Evolutionary conservation across 2,797 vertebrate genomes (phyloP).

Genomic region (Acanthopagrus latus): DNA sequence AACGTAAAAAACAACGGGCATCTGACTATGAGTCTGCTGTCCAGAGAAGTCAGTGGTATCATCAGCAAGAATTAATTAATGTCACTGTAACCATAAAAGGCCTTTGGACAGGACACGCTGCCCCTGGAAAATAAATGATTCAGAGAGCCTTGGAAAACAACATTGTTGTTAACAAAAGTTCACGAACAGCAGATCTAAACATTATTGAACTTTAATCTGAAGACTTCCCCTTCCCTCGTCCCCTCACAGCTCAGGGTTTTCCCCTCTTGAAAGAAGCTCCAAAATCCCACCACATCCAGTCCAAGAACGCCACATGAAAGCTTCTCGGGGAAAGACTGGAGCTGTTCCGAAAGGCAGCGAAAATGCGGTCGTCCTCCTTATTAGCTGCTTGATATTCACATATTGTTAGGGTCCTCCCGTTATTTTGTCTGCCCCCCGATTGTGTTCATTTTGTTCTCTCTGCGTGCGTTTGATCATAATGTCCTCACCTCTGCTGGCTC

Average conservation of each 20-base stretch:
- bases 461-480: constrained; percentile 63
- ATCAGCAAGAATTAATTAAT: background rate
- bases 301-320: constrained; percentile 24
- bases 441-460: constrained; percentile 60
- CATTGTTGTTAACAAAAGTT: background rate
- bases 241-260: constrained; percentile 15
- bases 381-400: constrained; percentile 53
- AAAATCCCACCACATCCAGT: background rate
- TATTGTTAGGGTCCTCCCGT: constrained; percentile 27
- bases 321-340: constrained; percentile 2
- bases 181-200: constrained; percentile 27
- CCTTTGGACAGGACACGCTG: background rate
- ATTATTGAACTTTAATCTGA: constrained; percentile 1
- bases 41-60: too few species aligned
- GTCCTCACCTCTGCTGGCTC: constrained; percentile 62
- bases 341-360: constrained; percentile 3
- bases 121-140: constrained; percentile 12
- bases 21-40: too few species aligned
- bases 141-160: background rate
- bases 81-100: background rate
- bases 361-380: constrained; percentile 26
- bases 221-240: background rate
- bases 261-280: constrained; percentile 16
- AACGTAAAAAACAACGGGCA: too few species aligned
- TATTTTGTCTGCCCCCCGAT: constrained; percentile 35